Evolutionary conservation across 2,888 invertebrate species (phyloP), one percentile per base, ranked within the genome.

Genomic region (Megamerina dolium): DNA sequence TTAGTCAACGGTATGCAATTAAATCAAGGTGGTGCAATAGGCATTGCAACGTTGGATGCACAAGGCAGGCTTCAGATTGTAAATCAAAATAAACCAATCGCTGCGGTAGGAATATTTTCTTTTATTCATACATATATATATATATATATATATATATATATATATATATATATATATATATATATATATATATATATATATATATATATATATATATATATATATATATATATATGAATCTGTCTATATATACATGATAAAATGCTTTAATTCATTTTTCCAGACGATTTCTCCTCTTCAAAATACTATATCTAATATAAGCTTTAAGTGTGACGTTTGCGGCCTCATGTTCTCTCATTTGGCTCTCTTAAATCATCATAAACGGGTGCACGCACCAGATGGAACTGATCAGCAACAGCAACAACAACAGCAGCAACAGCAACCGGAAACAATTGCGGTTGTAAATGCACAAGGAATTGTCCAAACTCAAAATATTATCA

Each of bases 291-390:
- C 57, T 4, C 57, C 54, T 9, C 53, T 78, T 41, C 81, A 83
- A 63, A 84, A 83, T 59, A 80, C 83, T 43, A 83, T 84, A 63
- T 82, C 85, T 13, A 87, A 86, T 63, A 87, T 88, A 19, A 87
- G 87, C 56, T 89, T 87, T 67, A 90, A 89, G 72, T 89, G 89
- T 71, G 89, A 90, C 69, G 84, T 88, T 8, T 89, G 89, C 62
- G 88, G 88, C 33, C 74, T 88, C 48, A 87, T 87, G 77, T 90
- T 89, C 68, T 85, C 85, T 2, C 88, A 89, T 64, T 76, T 88
- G 51, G 81, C 85, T 35, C 69, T 88, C 45, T 73, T 89, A n/a
- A 88, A 87, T 72, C 87, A 89, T 60, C 89, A 89, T 69, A 90
- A 89, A 73, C 79, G 87, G 54, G 82, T 85, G 61, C 87, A 87